Percentiles rank a stretch among this genome's conserved stretches.
Evolutionary conservation across 2,797 vertebrate species (phyloP).

Genomic region (Sarcoramphus papa): DNA sequence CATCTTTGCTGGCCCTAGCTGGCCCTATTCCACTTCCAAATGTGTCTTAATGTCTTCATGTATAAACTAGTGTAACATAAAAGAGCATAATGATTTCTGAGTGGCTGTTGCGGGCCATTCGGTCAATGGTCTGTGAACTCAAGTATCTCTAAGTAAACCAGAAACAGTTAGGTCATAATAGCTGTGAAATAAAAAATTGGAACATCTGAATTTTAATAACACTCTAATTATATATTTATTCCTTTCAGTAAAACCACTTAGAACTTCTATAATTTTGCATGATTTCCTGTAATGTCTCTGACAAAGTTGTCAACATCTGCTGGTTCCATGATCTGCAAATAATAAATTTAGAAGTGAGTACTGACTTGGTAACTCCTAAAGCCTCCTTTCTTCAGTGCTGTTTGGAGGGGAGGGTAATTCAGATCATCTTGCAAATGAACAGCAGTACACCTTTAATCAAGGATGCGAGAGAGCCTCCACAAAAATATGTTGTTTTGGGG

Average conservation of each 20-base stretch:
- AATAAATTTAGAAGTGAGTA: conserved; percentile 25
- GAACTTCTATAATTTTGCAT: not conserved
- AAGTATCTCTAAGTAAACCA: conserved; percentile 49
- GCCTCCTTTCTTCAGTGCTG: not conserved
- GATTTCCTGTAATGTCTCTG: conserved; percentile 1
- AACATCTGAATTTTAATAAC: conserved; percentile 45
- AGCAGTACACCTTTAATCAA: not conserved
- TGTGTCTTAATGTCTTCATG: conserved; percentile 34
- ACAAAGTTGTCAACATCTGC: not conserved
- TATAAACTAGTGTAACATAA: conserved; percentile 47
- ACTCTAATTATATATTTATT: conserved; percentile 44
- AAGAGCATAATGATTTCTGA: conserved; percentile 47
- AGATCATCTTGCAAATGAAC: not conserved
- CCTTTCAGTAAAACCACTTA: conserved; percentile 27
- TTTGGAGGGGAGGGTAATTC: not conserved
- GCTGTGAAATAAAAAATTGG: conserved; percentile 33
- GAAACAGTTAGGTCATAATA: conserved; percentile 33
- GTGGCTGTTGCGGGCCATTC: conserved; percentile 30
- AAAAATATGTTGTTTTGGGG: not conserved
- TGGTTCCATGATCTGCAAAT: not conserved
- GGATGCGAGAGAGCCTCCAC: accelerated
- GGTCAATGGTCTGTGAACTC: conserved; percentile 62
- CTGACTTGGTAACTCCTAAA: not conserved
- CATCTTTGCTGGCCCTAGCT: conserved; percentile 4
- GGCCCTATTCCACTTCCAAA: conserved; percentile 44